Conservation (phyloP, 1,140 invertebrate genomes). For the Batillaria attramentaria region DNA sequence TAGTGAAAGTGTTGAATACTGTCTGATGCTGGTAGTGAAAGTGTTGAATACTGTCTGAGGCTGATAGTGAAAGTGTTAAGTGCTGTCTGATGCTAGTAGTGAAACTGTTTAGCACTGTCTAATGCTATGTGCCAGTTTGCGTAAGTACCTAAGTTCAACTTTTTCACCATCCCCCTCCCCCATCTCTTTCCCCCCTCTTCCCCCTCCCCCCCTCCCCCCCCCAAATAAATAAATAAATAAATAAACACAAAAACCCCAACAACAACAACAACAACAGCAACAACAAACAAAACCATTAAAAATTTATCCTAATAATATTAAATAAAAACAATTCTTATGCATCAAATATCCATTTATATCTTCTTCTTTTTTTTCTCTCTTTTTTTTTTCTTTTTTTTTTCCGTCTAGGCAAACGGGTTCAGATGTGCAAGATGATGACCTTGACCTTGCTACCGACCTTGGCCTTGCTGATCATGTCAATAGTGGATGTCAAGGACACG, state of each 20-base stretch:
- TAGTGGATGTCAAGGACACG: slow-evolving; percentile 23
- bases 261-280: too few species aligned
- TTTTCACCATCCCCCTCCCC: not conserved
- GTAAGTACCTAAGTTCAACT: not conserved
- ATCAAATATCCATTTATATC: not conserved
- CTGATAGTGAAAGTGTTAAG: too few species aligned
- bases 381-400: not conserved
- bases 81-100: too few species aligned
- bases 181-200: not conserved
- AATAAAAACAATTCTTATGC: not conserved
- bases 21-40: too few species aligned
- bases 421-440: slow-evolving; percentile 46
- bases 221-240: too few species aligned
- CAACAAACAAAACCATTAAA: too few species aligned
- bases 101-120: too few species aligned
- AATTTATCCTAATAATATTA: not conserved
- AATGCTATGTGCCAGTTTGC: not conserved
- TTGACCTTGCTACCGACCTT: slow-evolving; percentile 44
- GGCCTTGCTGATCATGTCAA: slow-evolving; percentile 25
- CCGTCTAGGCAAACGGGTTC: slow-evolving; percentile 40
- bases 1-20: too few species aligned
- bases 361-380: not conserved
- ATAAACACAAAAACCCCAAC: too few species aligned
- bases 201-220: not conserved
- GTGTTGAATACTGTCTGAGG: too few species aligned